A percentile compares a stretch with the other conserved stretches of the same genome.
These are phyloP conservation scores for Toxotes jaculatrix DNA, from an alignment of 2,113 vertebrate genomes.

Conservation along the genomic window DNA sequence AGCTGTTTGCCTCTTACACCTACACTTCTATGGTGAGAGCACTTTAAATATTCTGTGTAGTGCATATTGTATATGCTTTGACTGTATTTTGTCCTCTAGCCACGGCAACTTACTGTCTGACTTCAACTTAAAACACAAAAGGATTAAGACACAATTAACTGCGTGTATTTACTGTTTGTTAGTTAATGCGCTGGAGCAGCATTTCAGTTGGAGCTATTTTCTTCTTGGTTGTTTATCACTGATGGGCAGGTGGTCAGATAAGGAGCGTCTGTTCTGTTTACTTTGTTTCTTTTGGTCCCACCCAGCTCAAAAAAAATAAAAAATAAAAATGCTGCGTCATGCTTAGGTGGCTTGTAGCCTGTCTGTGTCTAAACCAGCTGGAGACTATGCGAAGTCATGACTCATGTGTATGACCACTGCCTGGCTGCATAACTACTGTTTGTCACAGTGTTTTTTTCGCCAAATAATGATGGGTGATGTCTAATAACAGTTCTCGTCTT, in stretches of 20 bases:
- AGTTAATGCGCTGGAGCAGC: neutral
- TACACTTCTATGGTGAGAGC: conserved; percentile 89
- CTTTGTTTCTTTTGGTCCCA: neutral
- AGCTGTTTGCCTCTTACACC: conserved; percentile 87
- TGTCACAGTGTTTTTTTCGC: neutral
- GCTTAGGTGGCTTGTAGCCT: neutral
- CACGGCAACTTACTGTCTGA: neutral
- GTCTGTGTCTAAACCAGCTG: neutral
- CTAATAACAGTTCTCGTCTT: conserved; percentile 1
- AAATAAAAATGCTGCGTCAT: conserved; percentile 36
- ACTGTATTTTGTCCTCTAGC: too few relatives aligned
- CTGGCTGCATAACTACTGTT: conserved; percentile 19
- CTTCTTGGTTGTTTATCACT: neutral
- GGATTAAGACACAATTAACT: too few relatives aligned
- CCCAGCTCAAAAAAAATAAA: neutral
- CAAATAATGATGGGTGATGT: conserved; percentile 3
- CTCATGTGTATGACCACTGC: neutral
- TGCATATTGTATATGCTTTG: too few relatives aligned
- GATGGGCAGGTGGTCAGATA: neutral
- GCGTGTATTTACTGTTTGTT: neutral
- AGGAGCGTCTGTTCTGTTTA: neutral
- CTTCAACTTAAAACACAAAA: neutral
- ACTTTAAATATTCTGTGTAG: neutral
- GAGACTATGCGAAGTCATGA: neutral
- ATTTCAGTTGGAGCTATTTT: neutral